Conservation (phyloP, 2,888 invertebrate species). For the Toxonevra muliebris region DNA sequence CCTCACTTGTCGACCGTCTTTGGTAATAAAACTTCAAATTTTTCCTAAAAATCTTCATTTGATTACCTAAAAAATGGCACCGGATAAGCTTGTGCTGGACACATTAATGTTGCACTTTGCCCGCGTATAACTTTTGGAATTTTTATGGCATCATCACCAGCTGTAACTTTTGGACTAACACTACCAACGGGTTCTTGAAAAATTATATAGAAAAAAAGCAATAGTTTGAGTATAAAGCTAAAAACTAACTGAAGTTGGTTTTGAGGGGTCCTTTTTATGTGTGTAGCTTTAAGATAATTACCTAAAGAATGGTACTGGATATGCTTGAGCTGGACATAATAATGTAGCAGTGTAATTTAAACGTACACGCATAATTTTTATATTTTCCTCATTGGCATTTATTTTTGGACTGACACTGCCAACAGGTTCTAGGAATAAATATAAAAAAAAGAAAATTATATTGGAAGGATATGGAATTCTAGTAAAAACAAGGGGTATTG, state of each 20-base stretch:
- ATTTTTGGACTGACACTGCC: constrained; percentile 72
- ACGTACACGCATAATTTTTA: constrained; percentile 67
- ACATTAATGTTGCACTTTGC: constrained; percentile 71
- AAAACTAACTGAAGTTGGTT: neutral
- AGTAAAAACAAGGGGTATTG: neutral
- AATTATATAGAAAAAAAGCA: neutral
- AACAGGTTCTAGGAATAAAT: constrained; percentile 66
- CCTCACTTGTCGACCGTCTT: too few species aligned
- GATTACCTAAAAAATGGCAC: constrained; percentile 76
- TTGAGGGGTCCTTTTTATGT: neutral
- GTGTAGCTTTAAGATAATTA: constrained; percentile 55
- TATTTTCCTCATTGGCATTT: constrained; percentile 70
- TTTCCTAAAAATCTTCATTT: neutral
- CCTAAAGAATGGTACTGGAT: constrained; percentile 75
- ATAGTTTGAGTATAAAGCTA: neutral
- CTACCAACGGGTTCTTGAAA: constrained; percentile 66
- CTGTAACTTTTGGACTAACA: constrained; percentile 73
- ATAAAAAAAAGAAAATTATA: too few species aligned
- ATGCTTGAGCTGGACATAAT: constrained; percentile 79
- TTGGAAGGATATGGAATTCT: too few species aligned
- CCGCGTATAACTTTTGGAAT: constrained; percentile 63
- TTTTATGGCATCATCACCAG: constrained; percentile 69
- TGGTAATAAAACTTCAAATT: neutral
- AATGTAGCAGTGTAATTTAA: constrained; percentile 69
- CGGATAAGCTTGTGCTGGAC: constrained; percentile 81